Base-by-base conservation (phyloP, 2,888 invertebrate genomes). In the Tachina fera region DNA sequence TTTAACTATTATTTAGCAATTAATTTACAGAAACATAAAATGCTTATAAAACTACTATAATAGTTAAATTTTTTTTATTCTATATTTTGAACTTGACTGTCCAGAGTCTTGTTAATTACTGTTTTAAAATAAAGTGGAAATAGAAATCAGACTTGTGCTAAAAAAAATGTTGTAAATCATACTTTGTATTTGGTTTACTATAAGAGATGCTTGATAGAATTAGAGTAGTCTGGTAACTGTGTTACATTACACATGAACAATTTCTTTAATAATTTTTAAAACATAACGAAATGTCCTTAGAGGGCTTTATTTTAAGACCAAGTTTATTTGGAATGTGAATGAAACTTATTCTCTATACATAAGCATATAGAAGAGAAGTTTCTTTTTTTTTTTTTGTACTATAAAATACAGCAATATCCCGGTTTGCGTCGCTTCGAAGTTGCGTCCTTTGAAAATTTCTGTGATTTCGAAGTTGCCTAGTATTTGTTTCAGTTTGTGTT, bases 101-200 rank as follows among this genome's bases (percentile, higher is more conserved):
- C 49, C 87, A 90, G 87, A 88, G 90, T 87, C 88, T 88, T 89
- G 88, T 89, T 90, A 90, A 89, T 89, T 88, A 90, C 91, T 90
- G 90, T 81, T 83, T 87, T 81, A 83, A 87, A 61, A 79, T 86
- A 86, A 70, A 84, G 49, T 58, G 65, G 51, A 77, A 77, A 72
- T 63, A 53, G 31, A 75, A 75, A 47, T 61, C 61, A 41, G 49
- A 49, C 47, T 72, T 47, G 65, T 65, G 53, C 67, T 67, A 60
- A 72, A 74, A 63, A 39, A 19, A 14, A 9, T 47, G 49, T 47
- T 19, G 22, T 31, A 43, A 49, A 19, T 14, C 5, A 5, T n/a
- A n/a, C 39, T n/a, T n/a, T n/a, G n/a, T 14, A 47, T 67, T 53
- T 39, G 3, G 14, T 14, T 39, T 49, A 19, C 22, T 19, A 51